Evolutionary conservation across 2,888 invertebrate species (phyloP).

Genomic region (Agrochola lota): DNA sequence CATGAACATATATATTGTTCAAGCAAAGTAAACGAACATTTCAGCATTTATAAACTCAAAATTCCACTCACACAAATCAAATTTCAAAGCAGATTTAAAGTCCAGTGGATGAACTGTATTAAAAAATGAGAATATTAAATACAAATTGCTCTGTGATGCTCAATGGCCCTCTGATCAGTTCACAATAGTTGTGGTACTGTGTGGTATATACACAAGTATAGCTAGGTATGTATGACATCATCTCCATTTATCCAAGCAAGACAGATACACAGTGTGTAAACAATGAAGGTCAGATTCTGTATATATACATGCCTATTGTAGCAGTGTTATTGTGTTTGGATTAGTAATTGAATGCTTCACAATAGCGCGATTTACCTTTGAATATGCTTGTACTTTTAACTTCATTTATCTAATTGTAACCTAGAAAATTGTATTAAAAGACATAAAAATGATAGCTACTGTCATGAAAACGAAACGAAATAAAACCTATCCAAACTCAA

Average conservation of each 20-base stretch:
- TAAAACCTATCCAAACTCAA: conserved; percentile 25
- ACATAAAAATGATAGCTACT: conserved; percentile 31
- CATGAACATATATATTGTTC: conserved; percentile 1
- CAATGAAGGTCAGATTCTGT: conserved; percentile 70
- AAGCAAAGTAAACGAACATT: conserved; percentile 36
- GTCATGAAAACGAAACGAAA: conserved; percentile 20
- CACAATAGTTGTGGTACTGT: conserved; percentile 5
- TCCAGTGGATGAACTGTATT: conserved; percentile 53
- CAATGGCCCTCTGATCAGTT: conserved; percentile 3
- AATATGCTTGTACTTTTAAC: conserved; percentile 80
- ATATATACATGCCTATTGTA: conserved; percentile 27
- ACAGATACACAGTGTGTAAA: conserved; percentile 65
- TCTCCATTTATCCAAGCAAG: conserved; percentile 69
- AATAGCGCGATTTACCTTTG: conserved; percentile 74
- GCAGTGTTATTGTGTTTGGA: conserved; percentile 45
- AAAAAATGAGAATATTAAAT: conserved; percentile 50
- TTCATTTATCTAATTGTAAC: conserved; percentile 80
- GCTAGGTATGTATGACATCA: conserved; percentile 76
- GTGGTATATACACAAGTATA: conserved; percentile 7
- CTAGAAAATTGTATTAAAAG: conserved; percentile 69
- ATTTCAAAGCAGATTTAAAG: conserved; percentile 50
- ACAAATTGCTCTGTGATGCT: conserved; percentile 22
- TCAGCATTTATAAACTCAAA: conserved; percentile 40
- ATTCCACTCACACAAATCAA: conserved; percentile 60
- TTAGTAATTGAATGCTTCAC: conserved; percentile 49